Evolutionary conservation across 2,888 invertebrate species (phyloP), one percentile per base, ranked within the genome.

Genomic region (Falcaria lacertinaria): DNA sequence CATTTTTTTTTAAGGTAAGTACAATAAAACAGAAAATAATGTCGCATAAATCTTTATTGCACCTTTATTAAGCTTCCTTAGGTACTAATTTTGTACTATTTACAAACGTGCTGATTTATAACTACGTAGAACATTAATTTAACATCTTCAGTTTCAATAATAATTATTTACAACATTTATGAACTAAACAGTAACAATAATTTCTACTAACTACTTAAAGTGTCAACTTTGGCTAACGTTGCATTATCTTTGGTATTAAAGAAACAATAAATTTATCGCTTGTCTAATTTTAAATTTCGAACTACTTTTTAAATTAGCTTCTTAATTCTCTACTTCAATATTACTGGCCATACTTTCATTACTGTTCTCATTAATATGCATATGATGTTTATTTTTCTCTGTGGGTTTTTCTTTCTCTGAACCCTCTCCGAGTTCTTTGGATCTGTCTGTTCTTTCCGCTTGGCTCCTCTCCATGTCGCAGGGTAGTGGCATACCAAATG

Each of bases 331-430:
- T 44, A 90, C 54, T 60, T 90, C 90, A 48, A 90, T 89, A 59
- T 90, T 89, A 69, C 90, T 89, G 17, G 85, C 90, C 80, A 89
- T 84, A 63, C 89, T 90, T 48, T 87, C 88, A 56, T 76, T 84
- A 48, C 89, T 89, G 48, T 89, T 87, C 44, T 88, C 89, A 55
- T 88, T 85, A 1, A 83, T 45, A 48, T 80, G 82, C 14, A 81
- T 57, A 15, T 63, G 64, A 17, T 46, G 51, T 60, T 83, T 86
- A 14, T 54, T 52, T 62, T 81, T 81, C 3, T 60, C 69, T n/a
- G 62, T 57, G 5, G 44, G 15, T 35, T 77, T 79, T 33, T 74
- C 71, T 48, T 82, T 78, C 4, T 69, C 67, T 0, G 72, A 62
- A 48, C 58, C 61, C 49, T 81, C 82, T 1, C 67, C 67, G 11